A percentile compares a stretch with the other conserved stretches of the same genome.
Conservation (phyloP, 1,140 invertebrate genomes). For the Bombus confusus region DNA sequence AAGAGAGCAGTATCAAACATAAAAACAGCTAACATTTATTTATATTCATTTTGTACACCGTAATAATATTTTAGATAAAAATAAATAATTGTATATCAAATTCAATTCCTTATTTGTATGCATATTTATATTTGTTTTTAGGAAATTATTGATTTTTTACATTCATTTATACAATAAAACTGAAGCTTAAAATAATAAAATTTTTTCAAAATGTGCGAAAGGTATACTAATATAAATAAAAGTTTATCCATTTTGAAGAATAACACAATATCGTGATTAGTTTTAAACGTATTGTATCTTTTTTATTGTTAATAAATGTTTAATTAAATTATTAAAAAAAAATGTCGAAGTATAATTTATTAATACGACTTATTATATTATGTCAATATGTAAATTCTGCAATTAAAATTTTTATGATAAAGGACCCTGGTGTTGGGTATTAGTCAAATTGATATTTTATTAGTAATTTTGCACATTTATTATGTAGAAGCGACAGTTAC, state of each 20-base stretch:
- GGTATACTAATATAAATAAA: neutral
- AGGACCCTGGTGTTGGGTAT: neutral
- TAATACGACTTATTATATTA: neutral
- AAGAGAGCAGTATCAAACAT: constrained; percentile 62
- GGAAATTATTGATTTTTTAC: constrained; percentile 19
- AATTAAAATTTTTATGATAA: neutral
- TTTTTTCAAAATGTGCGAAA: neutral
- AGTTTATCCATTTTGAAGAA: neutral
- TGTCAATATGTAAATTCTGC: constrained; percentile 34
- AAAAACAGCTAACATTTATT: constrained; percentile 78
- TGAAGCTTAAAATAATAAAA: neutral
- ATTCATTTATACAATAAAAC: constrained; percentile 20
- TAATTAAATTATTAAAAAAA: constrained; percentile 21
- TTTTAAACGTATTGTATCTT: constrained; percentile 19
- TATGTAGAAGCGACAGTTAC: neutral
- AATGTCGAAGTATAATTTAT: neutral
- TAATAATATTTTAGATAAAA: constrained; percentile 75
- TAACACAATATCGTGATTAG: constrained; percentile 8
- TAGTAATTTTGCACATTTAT: constrained; percentile 12
- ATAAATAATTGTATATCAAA: constrained; percentile 72
- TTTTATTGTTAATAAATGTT: constrained; percentile 20
- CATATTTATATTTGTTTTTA: constrained; percentile 38
- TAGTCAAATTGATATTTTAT: neutral
- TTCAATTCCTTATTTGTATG: constrained; percentile 30
- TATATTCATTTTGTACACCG: constrained; percentile 81